Conservation (phyloP, 2,113 vertebrate genomes). For the Podilymbus podiceps region DNA sequence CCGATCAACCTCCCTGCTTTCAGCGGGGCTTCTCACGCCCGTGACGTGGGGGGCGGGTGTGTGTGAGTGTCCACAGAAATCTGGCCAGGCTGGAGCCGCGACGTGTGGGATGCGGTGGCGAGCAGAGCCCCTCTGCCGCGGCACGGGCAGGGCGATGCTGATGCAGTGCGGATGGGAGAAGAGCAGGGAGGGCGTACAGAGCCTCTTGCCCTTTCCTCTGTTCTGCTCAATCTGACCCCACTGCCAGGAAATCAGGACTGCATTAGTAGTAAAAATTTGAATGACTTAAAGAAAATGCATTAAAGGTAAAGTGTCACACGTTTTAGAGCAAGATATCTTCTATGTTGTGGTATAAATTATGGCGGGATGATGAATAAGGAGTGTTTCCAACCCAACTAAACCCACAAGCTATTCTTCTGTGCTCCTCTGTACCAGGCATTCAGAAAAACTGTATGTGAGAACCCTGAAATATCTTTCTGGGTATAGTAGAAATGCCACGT, state of each 20-base stretch:
- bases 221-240: neutral
- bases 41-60: too few species aligned
- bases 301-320: neutral
- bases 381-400: neutral
- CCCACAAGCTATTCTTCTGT: neutral
- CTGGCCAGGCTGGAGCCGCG: neutral
- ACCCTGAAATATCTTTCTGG: neutral
- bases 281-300: neutral
- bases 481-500: neutral
- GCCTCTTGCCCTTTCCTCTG: neutral
- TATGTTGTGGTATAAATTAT: neutral
- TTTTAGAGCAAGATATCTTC: neutral
- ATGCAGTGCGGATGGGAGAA: neutral
- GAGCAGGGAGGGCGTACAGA: neutral
- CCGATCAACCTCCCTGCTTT: neutral
- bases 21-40: rapidly evolving
- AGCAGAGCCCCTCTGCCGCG: neutral
- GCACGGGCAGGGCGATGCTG: neutral
- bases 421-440: neutral
- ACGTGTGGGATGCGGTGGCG: rapidly evolving
- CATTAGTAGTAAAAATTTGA: neutral
- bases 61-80: neutral
- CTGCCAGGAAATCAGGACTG: neutral
- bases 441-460: neutral
- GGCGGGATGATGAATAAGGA: neutral